Evolutionary conservation across 2,888 invertebrate genomes (phyloP).

Genomic region (Ophion slaviceki): DNA sequence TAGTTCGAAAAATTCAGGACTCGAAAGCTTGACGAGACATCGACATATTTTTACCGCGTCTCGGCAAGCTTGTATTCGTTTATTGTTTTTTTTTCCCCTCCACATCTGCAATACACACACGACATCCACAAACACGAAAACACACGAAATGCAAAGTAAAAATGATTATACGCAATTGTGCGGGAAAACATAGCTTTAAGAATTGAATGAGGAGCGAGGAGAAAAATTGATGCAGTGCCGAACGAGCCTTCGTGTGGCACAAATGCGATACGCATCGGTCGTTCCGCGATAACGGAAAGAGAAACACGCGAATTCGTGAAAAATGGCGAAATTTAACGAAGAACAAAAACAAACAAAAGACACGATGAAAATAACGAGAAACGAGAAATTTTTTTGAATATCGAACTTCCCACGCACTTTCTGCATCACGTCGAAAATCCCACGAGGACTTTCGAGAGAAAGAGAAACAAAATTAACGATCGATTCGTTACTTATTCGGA

Average conservation of each 20-base stretch:
- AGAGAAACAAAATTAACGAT: slow-evolving; percentile 3
- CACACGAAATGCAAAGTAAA: slow-evolving; percentile 45
- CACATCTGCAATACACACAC: slow-evolving; percentile 5
- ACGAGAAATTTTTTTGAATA: slow-evolving; percentile 39
- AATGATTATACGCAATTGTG: slow-evolving; percentile 49
- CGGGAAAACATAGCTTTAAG: slow-evolving; percentile 61
- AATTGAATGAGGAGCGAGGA: slow-evolving; percentile 27
- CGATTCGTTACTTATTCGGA: not conserved
- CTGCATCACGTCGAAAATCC: slow-evolving; percentile 7
- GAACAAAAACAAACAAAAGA: not conserved
- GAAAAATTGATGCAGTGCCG: slow-evolving; percentile 43
- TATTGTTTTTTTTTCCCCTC: not conserved
- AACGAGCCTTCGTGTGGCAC: slow-evolving; percentile 44
- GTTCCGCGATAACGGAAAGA: slow-evolving; percentile 27
- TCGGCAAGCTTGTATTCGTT: slow-evolving; percentile 6
- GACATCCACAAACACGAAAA: slow-evolving; percentile 31
- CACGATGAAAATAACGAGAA: slow-evolving; percentile 2
- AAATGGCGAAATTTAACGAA: slow-evolving; percentile 41
- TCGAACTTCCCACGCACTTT: slow-evolving; percentile 6
- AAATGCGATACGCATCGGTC: slow-evolving; percentile 42
- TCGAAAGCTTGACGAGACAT: slow-evolving; percentile 32
- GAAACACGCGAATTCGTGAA: not conserved
- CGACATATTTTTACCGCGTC: slow-evolving; percentile 25
- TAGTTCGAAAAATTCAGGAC: slow-evolving; percentile 31
- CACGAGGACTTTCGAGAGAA: not conserved